Evolutionary conservation across 2,113 vertebrate species (phyloP), one percentile per base, ranked within the genome.

Genomic region (Vidua chalybeata): DNA sequence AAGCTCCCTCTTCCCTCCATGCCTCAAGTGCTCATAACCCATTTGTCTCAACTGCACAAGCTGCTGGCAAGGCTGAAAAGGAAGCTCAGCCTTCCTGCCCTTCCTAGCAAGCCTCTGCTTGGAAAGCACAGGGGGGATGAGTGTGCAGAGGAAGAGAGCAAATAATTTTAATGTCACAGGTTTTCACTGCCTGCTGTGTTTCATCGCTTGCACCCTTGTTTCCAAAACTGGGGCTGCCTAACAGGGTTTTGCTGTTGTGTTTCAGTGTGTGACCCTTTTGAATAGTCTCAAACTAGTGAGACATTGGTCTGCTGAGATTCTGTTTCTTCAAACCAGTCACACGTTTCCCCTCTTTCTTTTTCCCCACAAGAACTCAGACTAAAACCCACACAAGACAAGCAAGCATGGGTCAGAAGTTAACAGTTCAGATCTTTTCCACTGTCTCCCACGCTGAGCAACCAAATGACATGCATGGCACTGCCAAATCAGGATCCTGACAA

Each of bases 21-120:
- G 0, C 51, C 24, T 49, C 1, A 0, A 76, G 59, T 12, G 21
- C 8, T 58, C n/a, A n/a, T 22, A 59, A 80, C 20, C 49, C 6
- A 20, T 31, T 54, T 72, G 10, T 31, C 71, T 51, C 58, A 59
- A 56, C 48, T 28, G 19, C 55, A 68, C 12, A 17, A 72, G 37
- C 49, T 56, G 39, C 43, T 52, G 45, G 41, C 37, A 79, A 59
- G 31, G 54, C 46, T 85, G 55, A 26, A 85, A 81, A 39, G 54
- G 51, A 8, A 84, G 16, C 27, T 83, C 33, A 23, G 48, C 39
- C 27, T 59, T 63, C n/a, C 46, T 59, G 48, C 16, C 30, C 48
- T 64, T 72, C 61, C 28, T 82, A 83, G 67, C 13, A 61, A 27
- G 13, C 10, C 28, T 61, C 80, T 66, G 23, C 61, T 51, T 59